Conservation (phyloP, 2,888 invertebrate species). For the Aspidiotus rigidus region DNA sequence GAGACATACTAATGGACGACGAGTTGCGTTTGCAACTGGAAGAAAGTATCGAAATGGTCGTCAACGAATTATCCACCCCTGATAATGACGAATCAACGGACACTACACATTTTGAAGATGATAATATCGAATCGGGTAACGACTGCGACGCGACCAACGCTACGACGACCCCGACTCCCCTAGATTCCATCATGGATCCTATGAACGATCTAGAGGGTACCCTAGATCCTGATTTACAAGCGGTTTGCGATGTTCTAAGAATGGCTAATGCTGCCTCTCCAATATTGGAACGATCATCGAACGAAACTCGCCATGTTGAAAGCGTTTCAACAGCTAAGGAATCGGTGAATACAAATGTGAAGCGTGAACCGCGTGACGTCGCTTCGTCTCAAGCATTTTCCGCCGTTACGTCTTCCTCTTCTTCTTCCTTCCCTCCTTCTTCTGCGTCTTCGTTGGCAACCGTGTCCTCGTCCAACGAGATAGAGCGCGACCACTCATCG, state of each 20-base stretch:
- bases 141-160: neutral
- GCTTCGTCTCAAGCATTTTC: neutral
- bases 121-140: neutral
- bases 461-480: neutral
- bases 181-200: neutral
- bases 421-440: neutral
- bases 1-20: slow-evolving; percentile 19
- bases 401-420: neutral
- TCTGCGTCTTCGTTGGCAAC: neutral
- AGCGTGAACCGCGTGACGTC: slow-evolving; percentile 16
- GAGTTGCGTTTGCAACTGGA: slow-evolving; percentile 22
- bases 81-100: neutral
- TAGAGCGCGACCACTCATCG: neutral
- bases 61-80: slow-evolving; percentile 17
- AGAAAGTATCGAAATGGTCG: slow-evolving; percentile 25
- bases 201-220: neutral
- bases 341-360: neutral
- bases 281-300: neutral
- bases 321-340: neutral
- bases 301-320: slow-evolving; percentile 1
- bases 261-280: neutral
- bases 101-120: neutral
- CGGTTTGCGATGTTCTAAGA: neutral
- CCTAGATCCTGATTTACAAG: neutral
- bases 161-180: neutral